Percentiles rank a stretch among this genome's conserved stretches.
Evolutionary conservation across 2,113 vertebrate genomes (phyloP).

Genomic region (Prionailurus bengalensis): DNA sequence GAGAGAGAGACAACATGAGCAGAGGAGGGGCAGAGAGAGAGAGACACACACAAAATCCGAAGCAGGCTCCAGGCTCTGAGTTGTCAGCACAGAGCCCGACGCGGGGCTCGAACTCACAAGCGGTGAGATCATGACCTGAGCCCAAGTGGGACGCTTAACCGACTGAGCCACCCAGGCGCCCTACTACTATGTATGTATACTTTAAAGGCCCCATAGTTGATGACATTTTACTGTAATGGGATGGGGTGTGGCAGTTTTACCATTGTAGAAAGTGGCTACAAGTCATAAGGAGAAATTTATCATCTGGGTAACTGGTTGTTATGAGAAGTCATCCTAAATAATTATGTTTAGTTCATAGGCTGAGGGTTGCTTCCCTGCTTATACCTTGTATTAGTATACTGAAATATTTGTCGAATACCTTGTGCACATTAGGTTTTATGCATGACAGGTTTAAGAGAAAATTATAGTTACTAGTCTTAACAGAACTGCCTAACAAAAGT

Average conservation of each 20-base stretch:
- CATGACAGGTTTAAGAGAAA: conserved; percentile 27
- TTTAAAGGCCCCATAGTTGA: not conserved
- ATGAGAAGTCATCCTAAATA: not conserved
- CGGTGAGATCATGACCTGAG: too few relatives aligned
- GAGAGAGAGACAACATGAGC: too few relatives aligned
- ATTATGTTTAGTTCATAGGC: not conserved
- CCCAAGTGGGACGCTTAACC: too few relatives aligned
- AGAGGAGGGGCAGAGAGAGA: too few relatives aligned
- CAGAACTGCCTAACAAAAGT: not conserved
- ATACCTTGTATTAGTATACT: not conserved
- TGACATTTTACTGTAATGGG: not conserved
- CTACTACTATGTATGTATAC: not conserved
- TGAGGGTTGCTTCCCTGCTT: not conserved
- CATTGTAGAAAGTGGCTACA: not conserved
- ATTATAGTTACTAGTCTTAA: not conserved
- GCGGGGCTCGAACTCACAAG: too few relatives aligned
- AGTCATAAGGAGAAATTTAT: not conserved
- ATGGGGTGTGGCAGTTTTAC: not conserved
- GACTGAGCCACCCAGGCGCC: too few relatives aligned
- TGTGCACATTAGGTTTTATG: not conserved
- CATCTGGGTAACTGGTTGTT: not conserved
- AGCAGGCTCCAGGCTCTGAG: too few relatives aligned
- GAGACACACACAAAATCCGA: too few relatives aligned
- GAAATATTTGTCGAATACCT: not conserved
- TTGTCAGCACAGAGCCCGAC: too few relatives aligned